Conservation (phyloP, 2,888 invertebrate species). For the Stegophylla sp. region DNA sequence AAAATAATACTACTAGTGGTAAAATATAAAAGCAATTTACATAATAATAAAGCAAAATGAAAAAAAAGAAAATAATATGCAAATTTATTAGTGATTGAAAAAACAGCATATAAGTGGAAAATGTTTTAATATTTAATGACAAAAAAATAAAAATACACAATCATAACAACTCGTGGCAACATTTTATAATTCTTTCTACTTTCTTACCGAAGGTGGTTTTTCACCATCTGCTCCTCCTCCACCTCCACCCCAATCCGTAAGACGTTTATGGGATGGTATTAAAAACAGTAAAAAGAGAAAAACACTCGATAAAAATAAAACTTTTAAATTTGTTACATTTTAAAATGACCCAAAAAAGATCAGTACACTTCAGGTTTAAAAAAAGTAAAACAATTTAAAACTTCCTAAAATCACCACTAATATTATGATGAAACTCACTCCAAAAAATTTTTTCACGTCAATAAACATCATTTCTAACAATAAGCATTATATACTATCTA, state of each 20-base stretch:
- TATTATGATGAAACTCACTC: too few relatives aligned
- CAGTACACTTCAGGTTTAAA: too few relatives aligned
- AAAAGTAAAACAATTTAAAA: too few relatives aligned
- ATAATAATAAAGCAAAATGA: background rate
- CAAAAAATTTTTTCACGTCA: too few relatives aligned
- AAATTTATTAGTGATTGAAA: background rate
- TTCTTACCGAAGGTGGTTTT: constrained; percentile 56
- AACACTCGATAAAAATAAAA: constrained; percentile 59
- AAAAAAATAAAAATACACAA: background rate
- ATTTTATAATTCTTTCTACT: background rate
- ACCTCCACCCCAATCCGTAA: constrained; percentile 59
- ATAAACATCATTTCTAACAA: too few relatives aligned
- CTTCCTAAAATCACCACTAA: too few relatives aligned
- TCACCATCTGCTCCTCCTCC: constrained; percentile 47
- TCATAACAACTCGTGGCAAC: background rate
- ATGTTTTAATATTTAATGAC: background rate
- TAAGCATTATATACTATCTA: too few relatives aligned
- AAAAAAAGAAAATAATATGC: background rate
- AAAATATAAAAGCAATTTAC: constrained; percentile 7
- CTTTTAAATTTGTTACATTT: background rate
- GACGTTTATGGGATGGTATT: constrained; percentile 61
- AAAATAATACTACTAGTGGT: background rate
- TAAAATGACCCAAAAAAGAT: too few relatives aligned
- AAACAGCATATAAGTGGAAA: background rate
- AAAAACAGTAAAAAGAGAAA: constrained; percentile 60